Conservation (phyloP, 2,888 invertebrate genomes). For the Ellobium chinense region DNA sequence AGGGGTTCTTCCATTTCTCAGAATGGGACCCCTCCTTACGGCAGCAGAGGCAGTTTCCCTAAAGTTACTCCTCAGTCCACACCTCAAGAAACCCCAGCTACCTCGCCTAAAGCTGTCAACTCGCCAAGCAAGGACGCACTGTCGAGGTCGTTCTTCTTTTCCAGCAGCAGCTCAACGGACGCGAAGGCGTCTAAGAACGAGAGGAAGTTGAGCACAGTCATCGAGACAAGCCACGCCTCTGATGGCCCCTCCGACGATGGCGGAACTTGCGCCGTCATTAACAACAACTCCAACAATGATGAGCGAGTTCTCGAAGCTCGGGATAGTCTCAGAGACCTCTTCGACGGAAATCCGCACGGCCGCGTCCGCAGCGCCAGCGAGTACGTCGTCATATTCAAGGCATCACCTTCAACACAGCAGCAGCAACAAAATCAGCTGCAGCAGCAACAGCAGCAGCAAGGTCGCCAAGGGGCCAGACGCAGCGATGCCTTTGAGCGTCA, state of each 20-base stretch:
- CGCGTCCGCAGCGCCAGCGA: conserved; percentile 57
- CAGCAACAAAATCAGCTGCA: conserved; percentile 25
- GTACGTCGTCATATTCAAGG: conserved; percentile 59
- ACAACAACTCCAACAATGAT: conserved; percentile 16
- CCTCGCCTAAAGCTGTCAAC: conserved; percentile 27
- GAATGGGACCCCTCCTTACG: conserved; percentile 39
- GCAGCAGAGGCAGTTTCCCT: conserved; percentile 55
- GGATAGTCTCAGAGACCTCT: conserved; percentile 49
- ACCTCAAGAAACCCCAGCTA: conserved; percentile 53
- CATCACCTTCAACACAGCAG: background rate
- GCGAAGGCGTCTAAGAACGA: conserved; percentile 44
- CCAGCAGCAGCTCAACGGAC: conserved; percentile 18
- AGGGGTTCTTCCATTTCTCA: conserved; percentile 30
- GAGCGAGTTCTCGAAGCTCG: conserved; percentile 46
- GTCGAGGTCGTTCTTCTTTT: conserved; percentile 2
- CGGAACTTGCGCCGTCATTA: background rate
- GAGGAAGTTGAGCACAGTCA: conserved; percentile 58
- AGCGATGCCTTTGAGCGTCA: conserved; percentile 31
- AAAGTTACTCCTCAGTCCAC: conserved; percentile 52
- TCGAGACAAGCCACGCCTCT: conserved; percentile 53
- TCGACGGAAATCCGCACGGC: conserved; percentile 51
- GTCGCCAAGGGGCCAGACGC: background rate
- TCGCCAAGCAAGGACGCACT: conserved; percentile 32
- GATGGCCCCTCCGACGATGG: conserved; percentile 43
- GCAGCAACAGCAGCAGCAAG: conserved; percentile 33